phyloP scores from a whole-genome alignment of 2,113 vertebrate genomes.

The Nothoprocta perdicaria region DNA sequence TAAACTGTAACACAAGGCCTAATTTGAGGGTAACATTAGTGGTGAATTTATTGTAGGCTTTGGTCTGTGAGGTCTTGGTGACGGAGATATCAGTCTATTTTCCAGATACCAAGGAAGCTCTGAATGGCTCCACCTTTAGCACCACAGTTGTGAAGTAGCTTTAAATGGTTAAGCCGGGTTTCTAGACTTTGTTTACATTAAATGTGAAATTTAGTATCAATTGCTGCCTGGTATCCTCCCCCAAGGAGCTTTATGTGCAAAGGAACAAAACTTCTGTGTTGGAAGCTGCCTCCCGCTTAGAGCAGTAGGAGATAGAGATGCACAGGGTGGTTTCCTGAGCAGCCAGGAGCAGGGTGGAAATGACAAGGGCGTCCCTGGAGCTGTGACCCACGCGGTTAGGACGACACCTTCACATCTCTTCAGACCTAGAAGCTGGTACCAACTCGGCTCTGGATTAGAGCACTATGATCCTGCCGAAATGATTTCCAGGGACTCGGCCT shows the following conservation, averaged over 20 bases:
- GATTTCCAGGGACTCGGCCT: background rate
- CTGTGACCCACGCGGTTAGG: accelerated
- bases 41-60: background rate
- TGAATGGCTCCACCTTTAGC: background rate
- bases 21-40: background rate
- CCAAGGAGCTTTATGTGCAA: background rate
- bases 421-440: background rate
- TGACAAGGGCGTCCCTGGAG: background rate
- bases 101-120: background rate
- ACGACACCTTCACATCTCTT: background rate
- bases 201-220: background rate
- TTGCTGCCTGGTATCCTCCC: background rate
- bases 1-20: background rate
- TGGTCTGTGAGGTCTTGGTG: background rate
- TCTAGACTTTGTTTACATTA: background rate
- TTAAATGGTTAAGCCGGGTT: background rate
- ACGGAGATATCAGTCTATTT: background rate
- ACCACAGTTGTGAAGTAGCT: background rate
- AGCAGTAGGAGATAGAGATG: accelerated
- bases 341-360: background rate
- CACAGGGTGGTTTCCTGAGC: background rate
- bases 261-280: background rate
- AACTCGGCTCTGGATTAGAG: background rate
- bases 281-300: background rate
- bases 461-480: background rate